Evolutionary conservation across 2,888 invertebrate species (phyloP).

Genomic region (Diarsia mendica): DNA sequence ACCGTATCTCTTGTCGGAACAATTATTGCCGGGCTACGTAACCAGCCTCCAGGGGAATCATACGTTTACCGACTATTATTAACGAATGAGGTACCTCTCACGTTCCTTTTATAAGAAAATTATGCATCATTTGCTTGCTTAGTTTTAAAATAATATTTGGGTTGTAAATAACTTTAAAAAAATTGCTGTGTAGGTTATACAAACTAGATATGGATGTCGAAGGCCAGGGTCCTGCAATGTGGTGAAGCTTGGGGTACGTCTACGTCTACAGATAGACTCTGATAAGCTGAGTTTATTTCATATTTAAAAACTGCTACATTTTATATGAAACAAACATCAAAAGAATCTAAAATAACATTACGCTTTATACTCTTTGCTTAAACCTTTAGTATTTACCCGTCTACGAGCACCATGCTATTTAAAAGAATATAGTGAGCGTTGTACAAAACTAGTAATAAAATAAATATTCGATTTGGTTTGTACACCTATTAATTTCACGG

Average conservation of each 20-base stretch:
- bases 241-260: not conserved
- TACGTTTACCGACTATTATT: conserved; percentile 42
- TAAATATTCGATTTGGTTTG: not conserved
- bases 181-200: no score
- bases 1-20: conserved; percentile 26
- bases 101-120: conserved; percentile 12
- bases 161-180: no score
- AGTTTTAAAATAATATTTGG: not conserved
- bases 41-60: conserved; percentile 39
- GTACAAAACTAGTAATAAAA: not conserved
- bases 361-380: not conserved
- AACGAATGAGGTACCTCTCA: conserved; percentile 18
- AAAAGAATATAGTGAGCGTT: not conserved
- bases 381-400: not conserved
- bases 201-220: no score
- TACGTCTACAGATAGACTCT: not conserved
- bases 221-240: no score
- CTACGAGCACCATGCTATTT: no score
- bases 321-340: not conserved
- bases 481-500: not conserved
- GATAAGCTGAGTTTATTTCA: not conserved
- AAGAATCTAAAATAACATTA: not conserved
- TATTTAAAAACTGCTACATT: not conserved
- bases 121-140: conserved; percentile 2
- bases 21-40: conserved; percentile 37